Base-by-base conservation (phyloP, 2,113 vertebrate species). In the Siphamia tubifer region DNA sequence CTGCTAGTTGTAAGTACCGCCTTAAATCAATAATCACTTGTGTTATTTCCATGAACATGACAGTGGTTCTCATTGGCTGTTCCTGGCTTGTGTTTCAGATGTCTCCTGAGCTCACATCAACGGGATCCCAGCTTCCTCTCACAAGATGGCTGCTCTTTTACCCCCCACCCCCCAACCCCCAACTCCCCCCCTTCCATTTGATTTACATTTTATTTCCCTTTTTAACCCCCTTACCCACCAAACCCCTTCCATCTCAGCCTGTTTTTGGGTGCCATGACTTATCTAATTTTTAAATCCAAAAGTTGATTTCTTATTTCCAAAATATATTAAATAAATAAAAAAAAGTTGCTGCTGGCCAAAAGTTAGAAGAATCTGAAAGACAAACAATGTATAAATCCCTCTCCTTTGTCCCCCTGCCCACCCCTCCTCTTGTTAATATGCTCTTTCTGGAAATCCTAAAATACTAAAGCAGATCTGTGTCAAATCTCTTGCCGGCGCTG, bases 191-290 rank as follows among this genome's bases (percentile, higher is more conserved):
- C 60, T 43, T 68, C 67, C 43, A 57, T 42, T 80, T 73, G 24
- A 76, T 79, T 86, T 90, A 87, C 77, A 87, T 81, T 81, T 89
- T 79, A 67, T 63, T 70, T 65, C 51, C 64, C 24, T 58, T 43
- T 58, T 48, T n/a, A 6, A 13, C 58, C 61, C 63, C 77, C 86
- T 5, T 3, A 5, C 8, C 5, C 11, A 19, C 2, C 2, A n/a
- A 2, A 1, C 20, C 27, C 17, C 45, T 21, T 8, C 39, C 35
- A 45, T 39, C 36, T 74, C 45, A 62, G 75, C 89, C 89, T 77
- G 86, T n/a, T 93, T 93, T 93, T 89, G 86, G 92, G 92, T 94
- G 93, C 91, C 91, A 94, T 94, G 87, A 88, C 92, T 93, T 90
- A 91, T 92, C 83, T 84, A 82, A 71, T 82, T 92, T 94, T 91